phyloP scores from a whole-genome alignment of 2,888 invertebrate species.

The Sminthurinus aureus region DNA sequence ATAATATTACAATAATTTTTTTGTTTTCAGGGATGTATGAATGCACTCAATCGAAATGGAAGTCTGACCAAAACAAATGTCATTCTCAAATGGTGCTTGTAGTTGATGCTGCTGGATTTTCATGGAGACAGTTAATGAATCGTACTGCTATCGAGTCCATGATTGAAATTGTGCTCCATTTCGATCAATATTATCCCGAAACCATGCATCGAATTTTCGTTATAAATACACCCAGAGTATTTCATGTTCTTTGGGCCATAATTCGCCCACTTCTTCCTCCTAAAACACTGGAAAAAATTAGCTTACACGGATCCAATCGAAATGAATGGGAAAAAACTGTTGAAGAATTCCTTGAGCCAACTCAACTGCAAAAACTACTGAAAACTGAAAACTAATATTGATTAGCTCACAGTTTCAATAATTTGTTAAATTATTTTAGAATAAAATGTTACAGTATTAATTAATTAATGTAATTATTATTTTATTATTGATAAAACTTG shows the following conservation, averaged over 20 bases:
- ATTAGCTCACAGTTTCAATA: too few relatives aligned
- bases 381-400: too few relatives aligned
- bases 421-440: too few relatives aligned
- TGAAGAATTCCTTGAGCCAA: background rate
- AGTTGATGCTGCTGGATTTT: slow-evolving; percentile 10
- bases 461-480: too few relatives aligned
- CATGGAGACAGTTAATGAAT: background rate
- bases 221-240: slow-evolving; percentile 15
- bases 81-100: slow-evolving; percentile 9
- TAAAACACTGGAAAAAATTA: background rate
- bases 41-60: background rate
- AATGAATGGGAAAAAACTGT: background rate
- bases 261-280: background rate
- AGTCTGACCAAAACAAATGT: background rate
- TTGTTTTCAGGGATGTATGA: background rate
- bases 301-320: background rate
- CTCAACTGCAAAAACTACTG: too few relatives aligned
- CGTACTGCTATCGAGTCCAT: background rate
- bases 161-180: background rate
- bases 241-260: slow-evolving; percentile 5
- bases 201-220: background rate
- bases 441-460: too few relatives aligned
- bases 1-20: too few relatives aligned
- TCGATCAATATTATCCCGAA: slow-evolving; percentile 12
- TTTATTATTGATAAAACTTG: too few relatives aligned